These are phyloP conservation scores for Oceanites oceanicus DNA, from an alignment of 2,113 vertebrate species.

Conservation along the genomic window DNA sequence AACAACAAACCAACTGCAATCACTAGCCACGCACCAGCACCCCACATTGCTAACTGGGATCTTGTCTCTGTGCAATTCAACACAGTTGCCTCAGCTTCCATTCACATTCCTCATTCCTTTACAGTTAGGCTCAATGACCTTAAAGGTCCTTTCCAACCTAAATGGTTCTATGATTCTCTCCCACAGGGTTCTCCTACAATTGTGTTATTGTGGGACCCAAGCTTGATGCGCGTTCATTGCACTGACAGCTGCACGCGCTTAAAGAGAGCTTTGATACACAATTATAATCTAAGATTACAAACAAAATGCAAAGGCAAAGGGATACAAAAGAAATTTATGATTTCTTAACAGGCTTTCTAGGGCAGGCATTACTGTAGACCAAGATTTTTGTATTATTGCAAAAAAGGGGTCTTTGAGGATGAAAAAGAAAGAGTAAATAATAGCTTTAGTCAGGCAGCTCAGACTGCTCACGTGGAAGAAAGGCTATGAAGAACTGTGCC, in stretches of 20 bases:
- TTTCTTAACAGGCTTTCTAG: not conserved
- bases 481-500: not conserved
- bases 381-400: not conserved
- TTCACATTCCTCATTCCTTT: not conserved
- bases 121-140: not conserved
- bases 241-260: not conserved
- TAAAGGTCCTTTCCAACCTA: not conserved
- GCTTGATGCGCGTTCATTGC: accelerated
- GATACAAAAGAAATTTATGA: not conserved
- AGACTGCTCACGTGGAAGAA: not conserved
- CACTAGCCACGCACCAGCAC: not conserved
- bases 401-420: not conserved
- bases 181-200: not conserved
- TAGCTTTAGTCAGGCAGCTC: not conserved
- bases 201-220: not conserved
- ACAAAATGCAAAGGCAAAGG: not conserved
- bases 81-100: not conserved
- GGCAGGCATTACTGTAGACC: not conserved
- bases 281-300: not conserved
- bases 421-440: not conserved
- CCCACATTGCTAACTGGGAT: not conserved
- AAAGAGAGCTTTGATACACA: not conserved
- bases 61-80: not conserved
- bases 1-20: not conserved
- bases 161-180: not conserved